Evolutionary conservation across 2,797 vertebrate genomes (phyloP).

Genomic region (Poecilia velifera): DNA sequence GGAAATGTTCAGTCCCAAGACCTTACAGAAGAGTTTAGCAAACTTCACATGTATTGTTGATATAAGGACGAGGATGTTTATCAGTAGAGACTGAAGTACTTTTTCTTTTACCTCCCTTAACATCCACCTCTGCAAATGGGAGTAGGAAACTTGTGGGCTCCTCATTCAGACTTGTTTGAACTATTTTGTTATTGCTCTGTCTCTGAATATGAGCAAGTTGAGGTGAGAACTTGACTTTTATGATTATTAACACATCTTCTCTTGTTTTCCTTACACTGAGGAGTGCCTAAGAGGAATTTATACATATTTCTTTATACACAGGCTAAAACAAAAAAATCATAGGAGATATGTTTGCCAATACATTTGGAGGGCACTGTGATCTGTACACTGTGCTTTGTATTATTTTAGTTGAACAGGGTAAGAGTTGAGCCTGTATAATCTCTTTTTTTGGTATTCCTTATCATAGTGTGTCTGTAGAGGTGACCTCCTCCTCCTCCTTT

Average conservation of each 20-base stretch:
- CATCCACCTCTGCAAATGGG: neutral
- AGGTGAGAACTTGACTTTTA: neutral
- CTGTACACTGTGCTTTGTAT: neutral
- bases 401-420: neutral
- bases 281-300: neutral
- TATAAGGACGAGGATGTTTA: neutral
- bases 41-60: neutral
- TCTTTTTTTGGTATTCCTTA: conserved; percentile 51
- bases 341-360: neutral
- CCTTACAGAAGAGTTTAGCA: neutral
- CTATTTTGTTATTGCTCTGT: neutral
- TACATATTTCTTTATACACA: neutral
- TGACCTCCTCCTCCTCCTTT: conserved; percentile 73
- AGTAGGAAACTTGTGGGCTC: neutral
- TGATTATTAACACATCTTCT: neutral
- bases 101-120: neutral
- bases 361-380: neutral
- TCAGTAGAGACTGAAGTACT: neutral
- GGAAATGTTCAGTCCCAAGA: neutral
- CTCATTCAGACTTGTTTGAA: neutral
- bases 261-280: neutral
- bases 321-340: neutral
- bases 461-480: conserved; percentile 63
- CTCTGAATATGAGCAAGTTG: neutral
- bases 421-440: conserved; percentile 14